Evolutionary conservation across 2,888 invertebrate species (phyloP).

Genomic region (Pterostichus niger): DNA sequence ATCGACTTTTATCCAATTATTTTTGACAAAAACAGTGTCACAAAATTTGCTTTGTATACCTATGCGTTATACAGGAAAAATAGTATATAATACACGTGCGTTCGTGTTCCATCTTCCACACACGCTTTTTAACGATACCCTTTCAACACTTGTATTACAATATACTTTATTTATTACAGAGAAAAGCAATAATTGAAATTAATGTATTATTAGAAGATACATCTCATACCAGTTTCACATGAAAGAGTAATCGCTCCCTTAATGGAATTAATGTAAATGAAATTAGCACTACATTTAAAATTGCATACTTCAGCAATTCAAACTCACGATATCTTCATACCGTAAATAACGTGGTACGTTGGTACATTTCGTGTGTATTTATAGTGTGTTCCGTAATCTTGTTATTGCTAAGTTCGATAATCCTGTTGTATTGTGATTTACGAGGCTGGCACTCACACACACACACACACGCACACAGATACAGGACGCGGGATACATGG

Average conservation of each 20-base stretch:
- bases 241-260: neutral
- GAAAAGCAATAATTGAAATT: too few relatives aligned
- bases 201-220: too few relatives aligned
- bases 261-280: neutral
- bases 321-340: slow-evolving; percentile 41
- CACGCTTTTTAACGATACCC: too few relatives aligned
- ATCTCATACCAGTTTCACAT: neutral
- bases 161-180: too few relatives aligned
- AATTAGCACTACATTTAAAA: neutral
- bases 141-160: too few relatives aligned
- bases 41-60: too few relatives aligned
- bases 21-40: too few relatives aligned
- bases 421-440: slow-evolving; percentile 66
- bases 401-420: slow-evolving; percentile 67
- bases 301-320: slow-evolving; percentile 15
- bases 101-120: too few relatives aligned
- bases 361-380: slow-evolving; percentile 61
- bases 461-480: slow-evolving; percentile 34
- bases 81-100: too few relatives aligned
- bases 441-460: slow-evolving; percentile 42
- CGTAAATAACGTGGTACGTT: slow-evolving; percentile 33
- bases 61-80: too few relatives aligned
- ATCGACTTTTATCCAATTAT: too few relatives aligned
- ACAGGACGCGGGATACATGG: slow-evolving; percentile 7
- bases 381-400: slow-evolving; percentile 66